Conservation (phyloP, 1,140 invertebrate genomes). For the Melipona quadrifasciata region DNA sequence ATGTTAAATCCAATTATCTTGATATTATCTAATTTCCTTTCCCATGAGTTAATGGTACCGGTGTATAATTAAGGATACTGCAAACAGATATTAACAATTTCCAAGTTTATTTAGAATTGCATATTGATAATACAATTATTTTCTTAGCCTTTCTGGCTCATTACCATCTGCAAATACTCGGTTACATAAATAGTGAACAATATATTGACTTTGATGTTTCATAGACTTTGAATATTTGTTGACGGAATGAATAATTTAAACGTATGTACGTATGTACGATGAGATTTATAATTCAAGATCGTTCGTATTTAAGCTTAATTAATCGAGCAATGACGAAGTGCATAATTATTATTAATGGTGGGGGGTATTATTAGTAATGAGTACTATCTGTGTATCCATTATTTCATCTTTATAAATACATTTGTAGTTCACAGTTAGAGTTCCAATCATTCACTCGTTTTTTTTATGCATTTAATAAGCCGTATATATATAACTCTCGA, state of each 20-base stretch:
- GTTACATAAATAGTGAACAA: background rate
- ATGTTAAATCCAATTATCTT: background rate
- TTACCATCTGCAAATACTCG: background rate
- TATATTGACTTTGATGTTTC: background rate
- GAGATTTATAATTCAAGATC: background rate
- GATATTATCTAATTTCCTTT: background rate
- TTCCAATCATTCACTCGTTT: background rate
- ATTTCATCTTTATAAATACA: slow-evolving; percentile 34
- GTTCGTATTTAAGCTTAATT: background rate
- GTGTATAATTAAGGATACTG: too few species aligned
- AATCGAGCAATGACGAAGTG: background rate
- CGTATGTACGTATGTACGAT: too few species aligned
- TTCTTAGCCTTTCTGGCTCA: background rate
- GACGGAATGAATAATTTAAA: background rate
- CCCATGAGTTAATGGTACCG: background rate
- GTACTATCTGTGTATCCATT: background rate
- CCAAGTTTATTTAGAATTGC: background rate
- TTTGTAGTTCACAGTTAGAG: background rate
- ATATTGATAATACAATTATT: background rate
- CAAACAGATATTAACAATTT: background rate
- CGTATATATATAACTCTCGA: background rate
- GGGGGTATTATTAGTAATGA: background rate
- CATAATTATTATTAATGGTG: too few species aligned
- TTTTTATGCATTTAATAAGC: background rate
- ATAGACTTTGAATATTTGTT: background rate